Base-by-base conservation (phyloP, 2,113 vertebrate species). In the Planiliza haematocheilus region DNA sequence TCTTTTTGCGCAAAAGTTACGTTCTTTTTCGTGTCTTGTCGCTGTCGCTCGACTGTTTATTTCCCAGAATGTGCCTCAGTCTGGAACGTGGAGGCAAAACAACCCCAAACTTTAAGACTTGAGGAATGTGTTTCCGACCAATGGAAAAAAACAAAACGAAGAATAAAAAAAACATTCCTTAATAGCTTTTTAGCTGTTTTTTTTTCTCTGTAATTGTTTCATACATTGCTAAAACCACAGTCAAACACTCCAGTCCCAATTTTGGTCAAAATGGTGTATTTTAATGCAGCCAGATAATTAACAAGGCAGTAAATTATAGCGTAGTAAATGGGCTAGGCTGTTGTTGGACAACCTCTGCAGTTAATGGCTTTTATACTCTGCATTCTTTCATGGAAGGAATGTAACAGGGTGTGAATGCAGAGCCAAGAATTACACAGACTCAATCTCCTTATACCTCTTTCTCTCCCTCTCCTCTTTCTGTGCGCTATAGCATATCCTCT, bases 321-420 rank as follows among this genome's bases (percentile, higher is more conserved):
- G 24, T 11, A 58, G 82, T 85, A 74, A 90, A 86, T 62, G 77
- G 70, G 36, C 46, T 64, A 6, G 72, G 39, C 66, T 80, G 75
- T 79, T 83, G 45, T 84, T 81, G 66, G 74, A 83, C 67, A 75
- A 58, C 67, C 67, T 72, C 56, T 37, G 48, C 46, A 50, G 20
- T 86, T 78, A 86, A 88, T 87, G 59, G 45, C 55, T 77, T 62
- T 86, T 78, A 70, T 84, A 60, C 66, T 75, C 42, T 60, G 69
- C 82, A 85, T 88, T 82, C 74, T 85, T 85, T 72, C 77, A 63
- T 66, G 76, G 70, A 85, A 89, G 66, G 81, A 89, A 90, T 87
- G 68, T 74, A 81, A 77, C 34, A 50, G 70, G 57, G 63, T 81
- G 58, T 4, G 7, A 79, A 74, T 48, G 46, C 57, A 74, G 50